These are phyloP conservation scores for Apeira syringaria DNA, from an alignment of 2,888 invertebrate genomes.

Conservation along the genomic window DNA sequence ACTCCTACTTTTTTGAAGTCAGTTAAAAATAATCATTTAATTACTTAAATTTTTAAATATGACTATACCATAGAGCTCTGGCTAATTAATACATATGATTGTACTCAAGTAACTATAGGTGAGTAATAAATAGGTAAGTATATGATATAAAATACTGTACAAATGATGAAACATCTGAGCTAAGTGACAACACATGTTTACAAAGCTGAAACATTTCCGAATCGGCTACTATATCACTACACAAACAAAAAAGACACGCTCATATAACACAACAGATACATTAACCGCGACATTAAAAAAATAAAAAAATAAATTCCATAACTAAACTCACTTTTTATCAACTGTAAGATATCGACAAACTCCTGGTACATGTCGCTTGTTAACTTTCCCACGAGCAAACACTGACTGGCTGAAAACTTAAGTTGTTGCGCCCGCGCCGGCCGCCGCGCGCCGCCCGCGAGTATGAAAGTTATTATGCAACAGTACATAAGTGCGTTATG, in stretches of 20 bases:
- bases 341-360: slow-evolving; percentile 35
- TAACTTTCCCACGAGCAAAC: slow-evolving; percentile 7
- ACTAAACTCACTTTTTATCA: slow-evolving; percentile 38
- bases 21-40: too few species aligned
- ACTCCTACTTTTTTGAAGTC: too few species aligned
- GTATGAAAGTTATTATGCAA: slow-evolving; percentile 26
- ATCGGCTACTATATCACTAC: background rate
- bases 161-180: background rate
- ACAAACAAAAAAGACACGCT: background rate
- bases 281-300: too few species aligned
- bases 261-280: background rate
- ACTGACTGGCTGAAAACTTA: slow-evolving; percentile 8
- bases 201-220: slow-evolving; percentile 7
- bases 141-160: background rate
- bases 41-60: too few species aligned
- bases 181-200: slow-evolving; percentile 5
- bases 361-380: slow-evolving; percentile 33
- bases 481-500: too few species aligned
- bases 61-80: too few species aligned
- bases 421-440: slow-evolving; percentile 3
- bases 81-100: too few species aligned
- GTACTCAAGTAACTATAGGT: too few species aligned
- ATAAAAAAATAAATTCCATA: too few species aligned
- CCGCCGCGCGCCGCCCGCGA: slow-evolving; percentile 2
- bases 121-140: too few species aligned